Percentiles rank a stretch among this genome's conserved stretches.
These are phyloP conservation scores for Charaxes varanes DNA, from an alignment of 1,140 invertebrate species.

Conservation along the genomic window DNA sequence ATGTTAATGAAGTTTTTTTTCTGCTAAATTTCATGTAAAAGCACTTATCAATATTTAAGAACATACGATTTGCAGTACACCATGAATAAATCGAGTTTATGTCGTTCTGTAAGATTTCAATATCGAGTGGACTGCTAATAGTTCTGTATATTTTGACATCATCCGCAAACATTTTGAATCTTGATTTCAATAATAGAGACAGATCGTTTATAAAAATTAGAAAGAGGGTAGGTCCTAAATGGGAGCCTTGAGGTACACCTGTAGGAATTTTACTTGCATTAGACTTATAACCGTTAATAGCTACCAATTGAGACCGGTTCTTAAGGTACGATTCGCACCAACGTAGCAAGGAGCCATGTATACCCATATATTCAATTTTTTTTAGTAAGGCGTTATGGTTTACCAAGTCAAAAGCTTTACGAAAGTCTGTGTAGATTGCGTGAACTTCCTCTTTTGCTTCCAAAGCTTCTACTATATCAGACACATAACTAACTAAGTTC, in stretches of 20 bases:
- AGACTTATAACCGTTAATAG: conserved; percentile 10
- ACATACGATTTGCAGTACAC: conserved; percentile 2
- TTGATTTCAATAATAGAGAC: conserved; percentile 1
- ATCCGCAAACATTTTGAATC: conserved; percentile 5
- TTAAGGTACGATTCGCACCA: conserved; percentile 10
- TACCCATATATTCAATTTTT: too few species aligned
- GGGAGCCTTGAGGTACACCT: too few species aligned
- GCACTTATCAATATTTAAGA: not conserved
- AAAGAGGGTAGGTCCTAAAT: conserved; percentile 4
- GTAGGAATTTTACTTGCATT: too few species aligned
- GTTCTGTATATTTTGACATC: conserved; percentile 1
- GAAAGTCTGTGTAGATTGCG: too few species aligned
- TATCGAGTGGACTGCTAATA: not conserved
- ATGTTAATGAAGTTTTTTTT: too few species aligned
- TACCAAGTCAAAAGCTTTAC: too few species aligned
- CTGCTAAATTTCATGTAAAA: not conserved
- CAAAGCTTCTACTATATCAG: too few species aligned
- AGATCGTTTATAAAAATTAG: conserved; percentile 5
- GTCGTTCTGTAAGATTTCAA: not conserved
- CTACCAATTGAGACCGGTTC: conserved; percentile 8
- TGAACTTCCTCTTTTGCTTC: too few species aligned
- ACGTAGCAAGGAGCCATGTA: too few species aligned
- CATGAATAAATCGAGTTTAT: not conserved
- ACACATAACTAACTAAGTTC: conserved; percentile 1
- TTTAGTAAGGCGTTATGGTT: too few species aligned